Evolutionary conservation across 2,797 vertebrate species (phyloP).

Genomic region (Adrianichthys oophorus): DNA sequence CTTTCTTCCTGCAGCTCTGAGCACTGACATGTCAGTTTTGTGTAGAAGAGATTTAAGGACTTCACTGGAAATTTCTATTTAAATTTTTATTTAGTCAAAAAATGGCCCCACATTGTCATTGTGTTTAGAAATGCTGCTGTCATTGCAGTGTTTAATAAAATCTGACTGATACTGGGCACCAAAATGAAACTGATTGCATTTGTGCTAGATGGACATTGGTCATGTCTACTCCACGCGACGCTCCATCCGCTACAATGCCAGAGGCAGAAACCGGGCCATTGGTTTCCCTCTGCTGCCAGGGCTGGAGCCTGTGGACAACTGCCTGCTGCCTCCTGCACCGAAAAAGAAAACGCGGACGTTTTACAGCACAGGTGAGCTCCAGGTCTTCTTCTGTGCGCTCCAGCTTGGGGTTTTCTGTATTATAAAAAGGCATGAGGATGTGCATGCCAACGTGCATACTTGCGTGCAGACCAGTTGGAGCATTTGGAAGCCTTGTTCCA

Average conservation of each 20-base stretch:
- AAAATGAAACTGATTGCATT: conserved; percentile 2
- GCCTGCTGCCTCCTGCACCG: conserved; percentile 62
- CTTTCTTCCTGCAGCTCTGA: conserved; percentile 2
- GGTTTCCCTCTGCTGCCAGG: conserved; percentile 47
- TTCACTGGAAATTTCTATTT: conserved; percentile 12
- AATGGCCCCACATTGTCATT: not conserved
- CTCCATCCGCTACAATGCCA: conserved; percentile 71
- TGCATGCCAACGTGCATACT: not conserved
- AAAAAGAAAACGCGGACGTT: conserved; percentile 92
- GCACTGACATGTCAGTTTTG: conserved; percentile 1
- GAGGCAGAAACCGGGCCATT: conserved; percentile 47
- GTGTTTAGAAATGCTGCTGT: not conserved
- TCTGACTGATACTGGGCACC: not conserved
- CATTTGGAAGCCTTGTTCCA: conserved; percentile 88
- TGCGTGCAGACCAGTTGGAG: conserved; percentile 83
- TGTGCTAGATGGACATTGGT: conserved; percentile 72
- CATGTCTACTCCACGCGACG: conserved; percentile 74
- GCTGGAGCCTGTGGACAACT: conserved; percentile 45
- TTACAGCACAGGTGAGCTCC: conserved; percentile 85
- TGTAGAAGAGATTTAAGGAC: conserved; percentile 1
- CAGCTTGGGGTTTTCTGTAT: conserved; percentile 7
- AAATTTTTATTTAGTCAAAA: conserved; percentile 2
- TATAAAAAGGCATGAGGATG: conserved; percentile 15
- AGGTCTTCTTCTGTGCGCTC: not conserved
- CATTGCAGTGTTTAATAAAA: not conserved